These are phyloP conservation scores for Amphiprion percula DNA, from an alignment of 2,113 vertebrate genomes.

Conservation along the genomic window DNA sequence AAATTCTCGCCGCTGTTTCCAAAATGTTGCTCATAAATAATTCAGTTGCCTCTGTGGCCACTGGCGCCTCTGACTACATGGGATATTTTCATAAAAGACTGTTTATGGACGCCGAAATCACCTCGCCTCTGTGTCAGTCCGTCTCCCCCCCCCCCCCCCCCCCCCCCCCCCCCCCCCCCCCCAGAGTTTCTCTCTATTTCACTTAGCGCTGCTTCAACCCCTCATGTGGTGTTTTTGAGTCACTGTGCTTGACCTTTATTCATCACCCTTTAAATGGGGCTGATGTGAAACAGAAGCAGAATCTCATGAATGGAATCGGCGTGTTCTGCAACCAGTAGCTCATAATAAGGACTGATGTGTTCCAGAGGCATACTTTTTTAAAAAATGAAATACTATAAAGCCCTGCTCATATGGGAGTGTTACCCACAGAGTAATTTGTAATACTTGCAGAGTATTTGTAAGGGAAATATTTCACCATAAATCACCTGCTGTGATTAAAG, in stretches of 20 bases:
- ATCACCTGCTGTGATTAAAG: too few relatives aligned
- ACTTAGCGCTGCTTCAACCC: constrained; percentile 8
- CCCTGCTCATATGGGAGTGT: too few relatives aligned
- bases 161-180: not conserved
- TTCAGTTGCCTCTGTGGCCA: constrained; percentile 68
- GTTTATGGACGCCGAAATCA: constrained; percentile 55
- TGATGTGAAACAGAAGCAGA: not conserved
- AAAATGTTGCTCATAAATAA: constrained; percentile 82
- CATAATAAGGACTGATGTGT: not conserved
- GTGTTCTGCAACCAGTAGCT: not conserved
- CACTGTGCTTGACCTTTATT: constrained; percentile 36
- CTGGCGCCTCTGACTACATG: constrained; percentile 47
- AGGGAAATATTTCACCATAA: too few relatives aligned
- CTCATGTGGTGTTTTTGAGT: constrained; percentile 40
- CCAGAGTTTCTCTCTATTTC: constrained; percentile 10
- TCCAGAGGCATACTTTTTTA: not conserved
- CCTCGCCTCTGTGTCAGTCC: constrained; percentile 25
- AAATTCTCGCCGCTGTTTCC: constrained; percentile 67
- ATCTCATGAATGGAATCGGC: not conserved
- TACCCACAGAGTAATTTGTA: too few relatives aligned
- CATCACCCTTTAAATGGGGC: constrained; percentile 36
- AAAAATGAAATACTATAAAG: too few relatives aligned
- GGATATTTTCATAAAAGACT: constrained; percentile 58
- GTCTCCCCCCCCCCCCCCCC: not conserved
- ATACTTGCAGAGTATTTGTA: too few relatives aligned